Evolutionary conservation across 2,113 vertebrate genomes (phyloP), one percentile per base, ranked within the genome.

Genomic region (Chitala chitala): DNA sequence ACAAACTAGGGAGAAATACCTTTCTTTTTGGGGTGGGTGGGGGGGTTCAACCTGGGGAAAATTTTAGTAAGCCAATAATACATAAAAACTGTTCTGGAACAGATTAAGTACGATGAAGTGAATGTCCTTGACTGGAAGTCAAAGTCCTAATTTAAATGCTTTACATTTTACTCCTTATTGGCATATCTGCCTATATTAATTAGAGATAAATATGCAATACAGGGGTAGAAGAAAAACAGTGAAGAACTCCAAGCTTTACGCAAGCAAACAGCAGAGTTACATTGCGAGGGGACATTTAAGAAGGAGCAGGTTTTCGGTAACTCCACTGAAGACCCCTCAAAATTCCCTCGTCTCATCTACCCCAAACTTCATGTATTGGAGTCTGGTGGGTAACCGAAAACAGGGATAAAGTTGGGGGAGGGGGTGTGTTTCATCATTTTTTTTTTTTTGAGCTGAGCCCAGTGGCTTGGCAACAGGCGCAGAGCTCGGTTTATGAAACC

Each of bases 291-390:
- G 12, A 68, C 22, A 17, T 29, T 31, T 56, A n/a, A 24, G 51
- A 44, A 5, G 33, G 29, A 65, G 65, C 42, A 66, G 29, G 7
- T 40, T 74, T 61, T 59, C 46, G 40, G 40, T 24, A 24, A 46
- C 22, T 68, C 42, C 12, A 4, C 24, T 42, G 9, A 22, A 63
- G 59, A 63, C 59, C 59, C 33, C n/a, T 1, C 44, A 2, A 63
- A 63, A 63, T 63, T 33, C 59, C 42, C 64, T n/a, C n/a, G n/a
- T n/a, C n/a, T n/a, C n/a, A n/a, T n/a, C 64, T 46, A 17, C 64
- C 42, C 64, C n/a, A 63, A n/a, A n/a, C n/a, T n/a, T n/a, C n/a
- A n/a, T 42, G 26, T 48, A 29, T 68, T 44, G 42, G 13, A 42
- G 64, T 68, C 64, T 68, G 42, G 64, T 13, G 46, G 44, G 42